Evolutionary conservation across 2,797 vertebrate genomes (phyloP), one percentile per base, ranked within the genome.

Genomic region (Pipistrellus pipistrellus): DNA sequence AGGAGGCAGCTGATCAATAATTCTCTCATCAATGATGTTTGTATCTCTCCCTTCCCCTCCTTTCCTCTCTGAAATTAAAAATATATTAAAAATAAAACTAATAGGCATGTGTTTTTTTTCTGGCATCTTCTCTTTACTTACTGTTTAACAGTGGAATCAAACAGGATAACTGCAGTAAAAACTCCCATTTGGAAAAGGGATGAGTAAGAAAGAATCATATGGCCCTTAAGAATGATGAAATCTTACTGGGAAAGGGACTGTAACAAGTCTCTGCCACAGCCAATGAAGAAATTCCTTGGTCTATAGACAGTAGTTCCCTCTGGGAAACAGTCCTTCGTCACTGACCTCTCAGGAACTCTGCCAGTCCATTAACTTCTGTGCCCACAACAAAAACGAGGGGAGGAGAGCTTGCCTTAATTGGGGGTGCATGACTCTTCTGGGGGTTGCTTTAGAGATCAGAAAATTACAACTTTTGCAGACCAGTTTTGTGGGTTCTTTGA

Each of bases 401-500:
- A 53, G 84, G 72, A 84, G 35, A 83, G n/a, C 46, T 18, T 30
- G 86, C 17, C 35, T 80, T 96, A 82, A 76, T 57, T 64, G 35
- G 75, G 77, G 55, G 90, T 66, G 53, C 44, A 48, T 48, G 38
- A 38, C 87, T 95, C 88, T 96, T 73, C 76, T 38, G 41, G 57
- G 80, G 44, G 17, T 57, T 90, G 32, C 94, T 84, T 91, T 93
- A 64, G n/a, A 77, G 57, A 88, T 82, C 48, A 83, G 85, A 88
- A 96, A 97, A 97, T 96, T 93, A 96, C 8, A 96, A 82, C 64
- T 94, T 85, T 76, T 62, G 82, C 51, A 71, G 71, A 62, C 91
- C 92, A 96, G 82, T 91, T 93, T 90, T 95, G 91, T 88, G 95
- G 95, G 62, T 96, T 90, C 92, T 96, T 96, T 96, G 96, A 96